These are phyloP conservation scores for Catharus minimus DNA, from an alignment of 2,113 vertebrate species.

Conservation along the genomic window DNA sequence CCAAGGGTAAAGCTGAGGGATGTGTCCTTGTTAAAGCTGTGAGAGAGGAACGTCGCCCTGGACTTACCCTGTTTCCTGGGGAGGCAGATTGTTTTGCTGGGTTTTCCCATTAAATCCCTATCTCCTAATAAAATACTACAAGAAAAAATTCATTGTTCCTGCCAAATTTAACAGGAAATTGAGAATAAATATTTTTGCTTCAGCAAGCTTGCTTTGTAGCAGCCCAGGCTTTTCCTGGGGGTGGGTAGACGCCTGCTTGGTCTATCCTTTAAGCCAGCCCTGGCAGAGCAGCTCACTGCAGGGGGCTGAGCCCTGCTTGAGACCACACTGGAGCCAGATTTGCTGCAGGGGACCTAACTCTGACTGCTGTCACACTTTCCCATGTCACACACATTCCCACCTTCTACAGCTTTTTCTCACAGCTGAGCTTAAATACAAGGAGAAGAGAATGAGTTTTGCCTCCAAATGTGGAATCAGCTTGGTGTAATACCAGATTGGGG, in stretches of 20 bases:
- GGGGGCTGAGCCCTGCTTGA: constrained; percentile 4
- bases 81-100: constrained; percentile 32
- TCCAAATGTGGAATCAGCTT: not conserved
- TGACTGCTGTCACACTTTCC: not conserved
- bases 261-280: constrained; percentile 52
- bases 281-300: constrained; percentile 23
- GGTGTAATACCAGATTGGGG: not conserved
- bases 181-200: constrained; percentile 61
- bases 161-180: constrained; percentile 65
- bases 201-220: constrained; percentile 34
- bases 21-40: not conserved
- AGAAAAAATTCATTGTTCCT: constrained; percentile 32
- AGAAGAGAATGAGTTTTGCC: not conserved
- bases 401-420: not conserved
- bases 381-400: not conserved
- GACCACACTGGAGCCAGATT: constrained; percentile 19
- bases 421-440: not conserved
- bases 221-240: constrained; percentile 32
- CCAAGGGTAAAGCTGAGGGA: not conserved
- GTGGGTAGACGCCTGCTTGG: constrained; percentile 30
- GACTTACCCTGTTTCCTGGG: not conserved
- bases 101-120: constrained; percentile 46
- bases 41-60: not conserved
- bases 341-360: not conserved
- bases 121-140: constrained; percentile 58